Conservation (phyloP, 2,113 vertebrate genomes). For the Rhagologus leucostigma region DNA sequence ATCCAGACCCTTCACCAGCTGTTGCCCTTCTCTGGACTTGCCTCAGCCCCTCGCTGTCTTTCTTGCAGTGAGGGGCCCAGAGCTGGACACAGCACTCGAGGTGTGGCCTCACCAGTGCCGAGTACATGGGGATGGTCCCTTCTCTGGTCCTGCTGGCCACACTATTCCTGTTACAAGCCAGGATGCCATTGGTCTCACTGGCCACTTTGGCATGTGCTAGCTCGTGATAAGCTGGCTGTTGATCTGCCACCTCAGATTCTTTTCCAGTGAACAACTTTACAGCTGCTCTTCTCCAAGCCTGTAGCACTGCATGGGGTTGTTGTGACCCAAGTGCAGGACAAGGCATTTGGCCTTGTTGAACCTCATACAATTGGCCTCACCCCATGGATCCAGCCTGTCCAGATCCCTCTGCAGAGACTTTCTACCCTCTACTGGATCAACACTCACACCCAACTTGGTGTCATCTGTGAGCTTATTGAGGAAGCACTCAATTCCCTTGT, state of each 20-base stretch:
- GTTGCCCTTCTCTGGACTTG: background rate
- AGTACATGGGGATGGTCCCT: accelerated
- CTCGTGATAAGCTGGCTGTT: background rate
- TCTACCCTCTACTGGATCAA: background rate
- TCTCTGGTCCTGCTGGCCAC: background rate
- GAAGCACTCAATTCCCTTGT: background rate
- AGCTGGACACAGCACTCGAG: background rate
- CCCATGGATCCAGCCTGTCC: background rate
- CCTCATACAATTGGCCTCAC: background rate
- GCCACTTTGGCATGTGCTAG: background rate
- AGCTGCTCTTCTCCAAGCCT: background rate
- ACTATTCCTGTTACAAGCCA: background rate
- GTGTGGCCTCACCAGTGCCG: background rate
- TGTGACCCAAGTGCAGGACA: background rate
- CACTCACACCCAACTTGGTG: background rate
- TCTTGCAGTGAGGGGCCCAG: background rate
- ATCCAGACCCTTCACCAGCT: background rate
- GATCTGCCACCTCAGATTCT: too few relatives aligned
- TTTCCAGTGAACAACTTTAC: background rate
- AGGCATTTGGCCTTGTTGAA: background rate
- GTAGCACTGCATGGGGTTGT: background rate
- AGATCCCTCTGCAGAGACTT: background rate
- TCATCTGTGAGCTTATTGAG: background rate
- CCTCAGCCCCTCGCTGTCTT: background rate
- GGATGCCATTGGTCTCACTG: background rate